Evolutionary conservation across 2,797 vertebrate species (phyloP), one percentile per base, ranked within the genome.

Genomic region (Chaunax sp.): DNA sequence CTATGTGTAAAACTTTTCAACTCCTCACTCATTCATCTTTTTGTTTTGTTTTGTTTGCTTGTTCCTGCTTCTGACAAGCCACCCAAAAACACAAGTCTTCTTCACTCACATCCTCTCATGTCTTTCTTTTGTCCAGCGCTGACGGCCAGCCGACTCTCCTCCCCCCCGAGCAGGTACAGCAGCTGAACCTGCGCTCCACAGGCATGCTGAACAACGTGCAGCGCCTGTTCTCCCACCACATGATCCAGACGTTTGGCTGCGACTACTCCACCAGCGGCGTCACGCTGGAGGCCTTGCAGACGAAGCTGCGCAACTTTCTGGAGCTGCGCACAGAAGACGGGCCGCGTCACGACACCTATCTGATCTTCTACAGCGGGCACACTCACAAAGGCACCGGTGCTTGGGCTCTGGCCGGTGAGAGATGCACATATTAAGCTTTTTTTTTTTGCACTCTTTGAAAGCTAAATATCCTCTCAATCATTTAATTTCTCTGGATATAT

Each of bases 291-390:
- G 90, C 94, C 11, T 73, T 97, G 30, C 94, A 94, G 85, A 87
- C 90, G 72, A 99, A 99, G 90, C 90, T 99, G 63, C 95, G 96
- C 67, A 88, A 90, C 83, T 99, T 99, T 58, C 92, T 99, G 82
- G 98, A 99, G 25, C 93, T 97, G 54, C 94, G 95, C 15, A 99
- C 97, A 0, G 90, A 92, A 2, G 98, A 99, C 69, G 98, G 98
- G n/a, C 98, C 98, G 2, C 94, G 97, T 23, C 96, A 99, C 0
- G 98, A 99, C 84, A 98, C 97, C 16, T 99, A 99, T 80, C 84
- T 99, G 87, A 88, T 99, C 12, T 99, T 98, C 92, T 99, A 99
- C 89, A 99, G 97, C n/a, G 98, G 98, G 1, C 97, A 98, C 82
- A 95, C 97, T 0, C 94, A 96, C 62, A 87, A 87, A 59, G 90